These are phyloP conservation scores for Theonella swinhoei DNA, from an alignment of 37 sponge, comb jelly and placozoan genomes.

Conservation along the genomic window DNA sequence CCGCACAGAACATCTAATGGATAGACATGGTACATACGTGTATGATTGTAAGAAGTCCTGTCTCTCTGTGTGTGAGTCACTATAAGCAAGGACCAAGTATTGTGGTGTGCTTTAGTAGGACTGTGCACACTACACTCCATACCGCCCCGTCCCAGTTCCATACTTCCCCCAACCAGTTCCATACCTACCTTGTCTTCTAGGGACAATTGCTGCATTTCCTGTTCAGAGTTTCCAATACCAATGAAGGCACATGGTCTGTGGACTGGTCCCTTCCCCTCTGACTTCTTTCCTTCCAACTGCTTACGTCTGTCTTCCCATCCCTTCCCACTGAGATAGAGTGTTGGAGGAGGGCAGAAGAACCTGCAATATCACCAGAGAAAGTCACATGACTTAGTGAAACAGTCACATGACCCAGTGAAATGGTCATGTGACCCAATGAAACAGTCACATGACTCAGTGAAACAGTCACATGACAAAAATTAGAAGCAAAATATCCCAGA, in stretches of 20 bases:
- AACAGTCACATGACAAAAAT: no score
- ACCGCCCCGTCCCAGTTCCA: no score
- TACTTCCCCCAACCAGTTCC: background rate
- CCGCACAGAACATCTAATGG: conserved; percentile 78
- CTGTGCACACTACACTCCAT: no score
- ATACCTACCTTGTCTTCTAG: conserved; percentile 78
- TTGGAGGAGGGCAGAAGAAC: conserved; percentile 98
- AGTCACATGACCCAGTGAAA: no score
- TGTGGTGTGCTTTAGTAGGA: no score
- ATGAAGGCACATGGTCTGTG: conserved; percentile 79
- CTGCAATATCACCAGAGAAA: conserved; percentile 32
- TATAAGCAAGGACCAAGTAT: background rate
- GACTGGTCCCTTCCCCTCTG: conserved; percentile 32
- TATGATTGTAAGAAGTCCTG: background rate
- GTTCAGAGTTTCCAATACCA: conserved; percentile 81
- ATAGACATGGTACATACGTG: background rate
- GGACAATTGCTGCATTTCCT: conserved; percentile 88
- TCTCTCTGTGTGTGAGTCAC: background rate
- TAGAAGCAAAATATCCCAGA: no score
- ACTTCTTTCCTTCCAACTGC: conserved; percentile 40
- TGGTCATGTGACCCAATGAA: no score
- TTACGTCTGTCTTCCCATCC: conserved; percentile 82
- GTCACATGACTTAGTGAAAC: no score
- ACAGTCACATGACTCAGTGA: no score
- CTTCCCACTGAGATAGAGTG: conserved; percentile 75